Base-by-base conservation (phyloP, 1,140 invertebrate species). In the Lanistes nyassanus region DNA sequence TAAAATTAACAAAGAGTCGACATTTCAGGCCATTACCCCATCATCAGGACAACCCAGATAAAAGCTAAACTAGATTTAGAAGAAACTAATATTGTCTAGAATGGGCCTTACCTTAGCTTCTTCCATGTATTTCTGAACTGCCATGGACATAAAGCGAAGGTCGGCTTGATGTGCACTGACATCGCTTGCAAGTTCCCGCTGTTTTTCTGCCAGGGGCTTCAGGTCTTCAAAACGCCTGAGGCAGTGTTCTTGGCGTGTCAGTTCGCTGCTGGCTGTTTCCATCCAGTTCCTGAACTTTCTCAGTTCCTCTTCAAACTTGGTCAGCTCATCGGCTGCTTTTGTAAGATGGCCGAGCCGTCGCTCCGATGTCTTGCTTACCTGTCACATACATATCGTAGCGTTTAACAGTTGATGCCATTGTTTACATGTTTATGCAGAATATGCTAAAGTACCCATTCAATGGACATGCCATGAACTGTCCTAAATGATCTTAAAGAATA, bases 121-220 rank as follows among this genome's bases (percentile, higher is more conserved):
- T 83, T 97, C 96, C 53, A 97, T 92, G 88, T 97, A 98, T 88
- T 97, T 97, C 89, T 98, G 96, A 0, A 95, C 95, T 0, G 95
- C 93, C 94, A 98, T 97, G 1, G 95, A 96, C 74, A 98, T 96
- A 86, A 97, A 98, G 36, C 96, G 91, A 2, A 98, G 89, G 90
- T 98, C 97, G 1, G 96, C 97, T 88, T 98, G 96, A 85, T 98
- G 96, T 3, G 95, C 94, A 81, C 98, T 96, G 0, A 98, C 95
- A 88, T 98, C 96, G 73, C 93, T 94, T n/a, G 96, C 93, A 88
- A 98, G 96, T 78, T 96, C 94, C 85, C 88, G 76, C 75, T 88
- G 86, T 77, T 83, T 82, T 74, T 95, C 94, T 70, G 96, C 86
- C 82, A 97, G 94, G 0, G 94, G 93, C 66, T 79, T 84, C 37